Conservation (phyloP, 1,140 invertebrate species). For the Bicyclus anynana region DNA sequence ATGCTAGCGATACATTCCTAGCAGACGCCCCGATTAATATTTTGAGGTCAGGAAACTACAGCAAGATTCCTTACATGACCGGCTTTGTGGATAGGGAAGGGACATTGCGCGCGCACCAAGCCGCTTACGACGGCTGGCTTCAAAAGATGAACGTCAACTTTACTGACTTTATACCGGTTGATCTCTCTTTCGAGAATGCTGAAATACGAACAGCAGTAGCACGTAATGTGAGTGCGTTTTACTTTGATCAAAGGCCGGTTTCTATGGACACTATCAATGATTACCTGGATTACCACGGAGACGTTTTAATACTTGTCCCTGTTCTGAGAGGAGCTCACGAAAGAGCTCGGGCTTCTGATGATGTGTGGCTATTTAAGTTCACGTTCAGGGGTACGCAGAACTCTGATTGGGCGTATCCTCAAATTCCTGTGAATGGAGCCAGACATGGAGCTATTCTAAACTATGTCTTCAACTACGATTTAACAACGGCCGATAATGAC, state of each 20-base stretch:
- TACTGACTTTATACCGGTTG: slow-evolving; percentile 47
- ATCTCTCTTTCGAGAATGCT: slow-evolving; percentile 38
- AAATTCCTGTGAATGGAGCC: slow-evolving; percentile 49
- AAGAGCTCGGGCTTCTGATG: slow-evolving; percentile 39
- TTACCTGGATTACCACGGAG: slow-evolving; percentile 59
- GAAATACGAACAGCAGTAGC: slow-evolving; percentile 32
- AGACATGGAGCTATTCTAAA: slow-evolving; percentile 51
- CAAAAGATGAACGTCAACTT: slow-evolving; percentile 53
- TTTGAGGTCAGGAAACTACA: slow-evolving; percentile 50
- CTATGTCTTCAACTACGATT: slow-evolving; percentile 52
- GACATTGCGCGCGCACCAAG: slow-evolving; percentile 47
- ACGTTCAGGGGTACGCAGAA: slow-evolving; percentile 42
- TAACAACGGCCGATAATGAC: slow-evolving; percentile 26
- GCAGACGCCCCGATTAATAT: slow-evolving; percentile 49
- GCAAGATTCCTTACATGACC: slow-evolving; percentile 53
- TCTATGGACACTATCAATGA: slow-evolving; percentile 56
- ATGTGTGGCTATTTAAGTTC: slow-evolving; percentile 51
- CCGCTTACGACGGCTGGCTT: slow-evolving; percentile 39
- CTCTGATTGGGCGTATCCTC: slow-evolving; percentile 47
- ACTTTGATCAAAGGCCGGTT: slow-evolving; percentile 43
- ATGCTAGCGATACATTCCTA: slow-evolving; percentile 43
- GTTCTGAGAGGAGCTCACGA: slow-evolving; percentile 44
- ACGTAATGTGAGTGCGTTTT: slow-evolving; percentile 44
- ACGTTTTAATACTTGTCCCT: slow-evolving; percentile 46
- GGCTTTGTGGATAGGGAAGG: slow-evolving; percentile 59